Base-by-base conservation (phyloP, 1,140 invertebrate species). In the Tribolium madens region DNA sequence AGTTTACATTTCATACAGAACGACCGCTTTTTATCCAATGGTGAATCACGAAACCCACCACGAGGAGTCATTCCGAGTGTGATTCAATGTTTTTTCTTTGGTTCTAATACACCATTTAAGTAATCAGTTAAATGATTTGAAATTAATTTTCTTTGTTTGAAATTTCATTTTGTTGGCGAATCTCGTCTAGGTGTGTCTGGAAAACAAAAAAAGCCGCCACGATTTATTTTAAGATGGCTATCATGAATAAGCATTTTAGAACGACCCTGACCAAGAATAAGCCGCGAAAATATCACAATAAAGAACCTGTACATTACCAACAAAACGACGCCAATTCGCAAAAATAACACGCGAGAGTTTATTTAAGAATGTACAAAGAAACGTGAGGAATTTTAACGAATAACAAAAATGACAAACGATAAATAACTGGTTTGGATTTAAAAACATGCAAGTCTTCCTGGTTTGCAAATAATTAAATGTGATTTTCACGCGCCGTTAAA, bases 211-310 rank as follows among this genome's bases (percentile, higher is more conserved):
- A 64, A 64, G 31, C 57, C 10, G 57, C 9, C 12, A 31, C 26
- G 57, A 64, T n/a, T 64, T 64, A 64, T 64, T 64, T 64, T 64
- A 64, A 64, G 57, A 64, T 64, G 57, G 57, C 57, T 64, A 26
- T 64, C 57, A 64, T 64, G 57, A 64, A 64, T 64, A 64, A 64
- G 57, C 57, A 36, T n/a, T 64, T 64, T 64, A 33, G 7, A 33
- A 33, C 26, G 57, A 64, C 57, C 57, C 57, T 64, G 57, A 64
- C 57, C 57, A 64, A 64, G 57, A 64, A 33, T 64, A 33, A 64
- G 57, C 26, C 26, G 14, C 21, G 26, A 64, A 42, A 64, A 64
- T 64, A 64, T 64, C 57, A 64, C 57, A 64, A 64, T 64, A 64
- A 64, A 64, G 57, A 64, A 64, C 57, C 21, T 33, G 57, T 60